Evolutionary conservation across 1,140 invertebrate species (phyloP).

Genomic region (Drosophila arawakana): DNA sequence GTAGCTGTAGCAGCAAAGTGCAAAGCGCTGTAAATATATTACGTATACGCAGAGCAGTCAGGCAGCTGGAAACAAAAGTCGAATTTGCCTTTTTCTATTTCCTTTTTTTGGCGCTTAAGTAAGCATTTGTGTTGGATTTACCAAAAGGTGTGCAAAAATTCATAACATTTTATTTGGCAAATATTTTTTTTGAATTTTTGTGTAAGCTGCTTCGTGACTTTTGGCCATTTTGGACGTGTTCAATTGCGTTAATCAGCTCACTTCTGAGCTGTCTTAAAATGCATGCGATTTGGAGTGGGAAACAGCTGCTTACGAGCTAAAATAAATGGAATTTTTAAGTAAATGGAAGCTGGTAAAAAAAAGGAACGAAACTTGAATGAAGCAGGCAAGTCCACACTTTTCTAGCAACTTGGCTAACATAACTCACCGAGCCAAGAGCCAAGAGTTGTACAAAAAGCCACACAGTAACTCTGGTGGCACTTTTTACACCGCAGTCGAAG

Average conservation of each 20-base stretch:
- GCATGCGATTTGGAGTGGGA: constrained; percentile 9
- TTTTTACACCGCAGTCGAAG: constrained; percentile 33
- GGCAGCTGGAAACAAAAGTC: constrained; percentile 57
- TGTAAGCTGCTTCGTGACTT: not conserved
- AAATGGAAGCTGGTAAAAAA: constrained; percentile 68
- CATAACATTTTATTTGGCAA: constrained; percentile 12
- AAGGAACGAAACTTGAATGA: constrained; percentile 35
- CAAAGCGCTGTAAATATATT: constrained; percentile 80
- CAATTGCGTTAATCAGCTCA: constrained; percentile 50
- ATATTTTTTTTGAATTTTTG: not conserved
- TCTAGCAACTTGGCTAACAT: constrained; percentile 73
- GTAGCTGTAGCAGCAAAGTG: constrained; percentile 67
- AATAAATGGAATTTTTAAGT: constrained; percentile 81
- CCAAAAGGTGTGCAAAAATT: constrained; percentile 18
- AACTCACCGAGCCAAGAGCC: constrained; percentile 52
- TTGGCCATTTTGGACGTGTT: constrained; percentile 18
- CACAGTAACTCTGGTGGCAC: constrained; percentile 58
- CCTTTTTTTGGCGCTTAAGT: constrained; percentile 24
- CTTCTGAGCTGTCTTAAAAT: constrained; percentile 27
- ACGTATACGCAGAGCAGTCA: constrained; percentile 57
- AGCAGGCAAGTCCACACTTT: constrained; percentile 64
- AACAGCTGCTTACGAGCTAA: constrained; percentile 56
- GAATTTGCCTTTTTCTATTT: constrained; percentile 19
- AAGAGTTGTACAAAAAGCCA: constrained; percentile 47
- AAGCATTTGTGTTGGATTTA: constrained; percentile 51